Evolutionary conservation across 2,113 vertebrate genomes (phyloP), one percentile per base, ranked within the genome.

Genomic region (Zapus hudsonius): DNA sequence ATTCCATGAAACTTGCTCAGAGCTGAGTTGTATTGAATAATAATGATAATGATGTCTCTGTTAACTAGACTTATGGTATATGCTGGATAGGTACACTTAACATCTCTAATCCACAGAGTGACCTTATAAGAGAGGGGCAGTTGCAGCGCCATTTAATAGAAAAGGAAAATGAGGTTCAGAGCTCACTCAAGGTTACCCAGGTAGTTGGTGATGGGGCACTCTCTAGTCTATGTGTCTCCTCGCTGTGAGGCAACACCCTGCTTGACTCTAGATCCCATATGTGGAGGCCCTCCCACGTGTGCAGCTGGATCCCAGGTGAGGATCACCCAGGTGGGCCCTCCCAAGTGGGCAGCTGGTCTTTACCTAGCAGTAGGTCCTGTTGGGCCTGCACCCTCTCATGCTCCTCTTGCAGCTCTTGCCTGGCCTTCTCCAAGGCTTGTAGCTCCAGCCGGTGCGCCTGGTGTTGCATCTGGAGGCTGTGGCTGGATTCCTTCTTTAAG

Each of bases 281-380:
- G 0, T 19, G 31, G 73, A 5, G 6, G 52, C 44, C 29, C 69
- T 17, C 80, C 13, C 29, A 52, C 3, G 25, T 15, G 9, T 64
- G 75, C 64, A 11, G 19, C 57, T 13, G 33, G 25, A 36, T 63
- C 22, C 72, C 15, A 22, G 0, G 1, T 8, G 44, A 3, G 29
- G 42, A 38, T 33, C 4, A 22, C 20, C 8, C 20, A 22, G 42
- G 5, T 17, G 0, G 29, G 19, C 20, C 42, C 75, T 47, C n/a
- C 38, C 52, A 6, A 31, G 9, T 55, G 16, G 20, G 16, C 9
- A 1, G 87, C 0, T 42, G 33, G 23, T 64, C 17, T 9, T 0
- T 99, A 99, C 99, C 99, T 93, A 99, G 98, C 97, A 99, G 97
- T 89, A 98, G 95, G 47, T 97, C 97, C 97, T 99, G 98, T 97